Base-by-base conservation (phyloP, 2,888 invertebrate species). In the Ypsolopha scabrella region DNA sequence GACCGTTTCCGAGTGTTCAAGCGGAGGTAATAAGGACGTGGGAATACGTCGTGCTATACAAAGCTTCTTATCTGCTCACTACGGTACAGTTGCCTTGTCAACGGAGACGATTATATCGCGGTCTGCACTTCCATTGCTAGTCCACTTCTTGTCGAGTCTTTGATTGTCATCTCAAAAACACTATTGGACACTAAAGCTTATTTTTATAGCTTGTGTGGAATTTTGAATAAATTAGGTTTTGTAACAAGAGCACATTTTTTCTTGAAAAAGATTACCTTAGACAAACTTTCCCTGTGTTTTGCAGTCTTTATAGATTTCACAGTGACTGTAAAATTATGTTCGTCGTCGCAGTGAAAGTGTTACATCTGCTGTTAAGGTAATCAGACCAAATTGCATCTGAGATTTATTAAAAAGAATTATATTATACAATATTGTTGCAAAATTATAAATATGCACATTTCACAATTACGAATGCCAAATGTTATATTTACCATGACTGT, bases 11-110 rank as follows among this genome's bases (percentile, higher is more conserved):
- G 80, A 80, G 73, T 70, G 67, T 64, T 65, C 65, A 68, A 39
- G 9, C 39, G 24, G 67, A 62, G 70, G 74, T 80, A 83, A 80
- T 83, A 83, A 67, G 82, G 74, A 86, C 83, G 83, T 86, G 85
- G 72, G 85, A 85, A 82, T 63, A 61, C 55, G 56, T 54, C 50
- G 55, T 59, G 59, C 58, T 62, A 61, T 61, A 68, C 65, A 70
- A 67, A 63, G 61, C 61, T 57, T 59, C 60, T 60, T 60, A 64
- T 64, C 63, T 71, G 60, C 60, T 67, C 67, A 71, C 69, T 58
- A 64, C 67, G 68, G 67, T 74, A 72, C 68, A 72, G 70, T 80
- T 72, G 60, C 68, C 66, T 70, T 63, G 60, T 65, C 63, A 61
- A 57, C 56, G 54, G 45, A 57, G 59, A 56, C 57, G 68, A 70